These are phyloP conservation scores for Pteruthius melanotis DNA, from an alignment of 2,113 vertebrate species.

Conservation along the genomic window DNA sequence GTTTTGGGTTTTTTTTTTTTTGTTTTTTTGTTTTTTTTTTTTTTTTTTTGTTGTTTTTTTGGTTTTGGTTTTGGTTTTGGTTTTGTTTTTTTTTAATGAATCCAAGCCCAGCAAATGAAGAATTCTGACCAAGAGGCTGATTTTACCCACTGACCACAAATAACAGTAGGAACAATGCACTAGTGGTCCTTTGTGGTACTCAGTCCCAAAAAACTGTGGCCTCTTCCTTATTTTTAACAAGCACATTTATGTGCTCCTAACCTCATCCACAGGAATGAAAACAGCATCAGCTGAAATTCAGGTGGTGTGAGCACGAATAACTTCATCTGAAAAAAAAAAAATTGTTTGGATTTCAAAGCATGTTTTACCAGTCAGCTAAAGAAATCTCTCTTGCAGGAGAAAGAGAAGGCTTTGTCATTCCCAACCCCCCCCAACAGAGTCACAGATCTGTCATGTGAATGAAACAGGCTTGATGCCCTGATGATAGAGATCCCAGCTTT, in stretches of 20 bases:
- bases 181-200: not conserved
- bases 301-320: not conserved
- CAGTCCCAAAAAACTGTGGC: not conserved
- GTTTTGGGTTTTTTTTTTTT: no score
- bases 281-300: not conserved
- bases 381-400: not conserved
- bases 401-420: not conserved
- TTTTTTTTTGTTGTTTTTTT: no score
- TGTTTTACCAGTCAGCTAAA: not conserved
- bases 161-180: not conserved
- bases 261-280: not conserved
- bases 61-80: no score
- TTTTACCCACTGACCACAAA: not conserved
- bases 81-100: not conserved
- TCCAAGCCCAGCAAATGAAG: not conserved
- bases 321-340: fast-evolving
- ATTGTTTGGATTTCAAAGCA: not conserved
- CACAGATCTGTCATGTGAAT: not conserved
- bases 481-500: not conserved
- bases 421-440: not conserved
- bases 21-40: no score
- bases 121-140: not conserved
- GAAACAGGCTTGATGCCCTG: not conserved
- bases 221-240: not conserved
- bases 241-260: not conserved